Conservation (phyloP, 2,797 vertebrate genomes). For the Macroramphosus scolopax region DNA sequence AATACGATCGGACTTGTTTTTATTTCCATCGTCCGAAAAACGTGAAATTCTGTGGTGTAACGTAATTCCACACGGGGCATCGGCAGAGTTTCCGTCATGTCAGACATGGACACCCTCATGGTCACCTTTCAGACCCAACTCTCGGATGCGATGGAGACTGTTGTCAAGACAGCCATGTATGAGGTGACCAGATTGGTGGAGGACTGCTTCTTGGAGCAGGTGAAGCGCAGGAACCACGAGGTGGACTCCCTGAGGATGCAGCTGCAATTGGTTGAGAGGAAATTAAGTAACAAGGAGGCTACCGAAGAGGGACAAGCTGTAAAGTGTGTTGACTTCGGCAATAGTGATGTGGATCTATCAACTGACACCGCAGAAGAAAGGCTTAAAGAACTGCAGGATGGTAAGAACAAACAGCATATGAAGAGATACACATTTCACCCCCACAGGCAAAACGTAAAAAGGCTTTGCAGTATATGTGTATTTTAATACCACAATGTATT, state of each 20-base stretch:
- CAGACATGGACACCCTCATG: slow-evolving; percentile 70
- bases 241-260: slow-evolving; percentile 67
- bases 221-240: slow-evolving; percentile 71
- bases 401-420: slow-evolving; percentile 44
- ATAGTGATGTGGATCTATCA: no score
- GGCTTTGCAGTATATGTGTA: no score
- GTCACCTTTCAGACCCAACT: slow-evolving; percentile 79
- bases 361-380: slow-evolving; percentile 25
- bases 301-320: slow-evolving; percentile 27
- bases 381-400: slow-evolving; percentile 11
- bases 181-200: slow-evolving; percentile 79
- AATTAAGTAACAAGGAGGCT: slow-evolving; percentile 39
- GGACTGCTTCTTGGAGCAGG: slow-evolving; percentile 74
- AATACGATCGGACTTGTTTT: no score
- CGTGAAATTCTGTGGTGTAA: no score
- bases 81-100: slow-evolving; percentile 39
- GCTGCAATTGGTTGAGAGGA: slow-evolving; percentile 66
- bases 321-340: slow-evolving; percentile 50
- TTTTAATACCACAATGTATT: no score
- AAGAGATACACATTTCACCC: no score
- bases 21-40: no score
- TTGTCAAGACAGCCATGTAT: slow-evolving; percentile 77
- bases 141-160: slow-evolving; percentile 78
- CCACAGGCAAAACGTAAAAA: no score
- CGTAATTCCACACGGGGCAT: no score